phyloP scores from a whole-genome alignment of 2,113 vertebrate genomes.

The Edolisoma coerulescens region DNA sequence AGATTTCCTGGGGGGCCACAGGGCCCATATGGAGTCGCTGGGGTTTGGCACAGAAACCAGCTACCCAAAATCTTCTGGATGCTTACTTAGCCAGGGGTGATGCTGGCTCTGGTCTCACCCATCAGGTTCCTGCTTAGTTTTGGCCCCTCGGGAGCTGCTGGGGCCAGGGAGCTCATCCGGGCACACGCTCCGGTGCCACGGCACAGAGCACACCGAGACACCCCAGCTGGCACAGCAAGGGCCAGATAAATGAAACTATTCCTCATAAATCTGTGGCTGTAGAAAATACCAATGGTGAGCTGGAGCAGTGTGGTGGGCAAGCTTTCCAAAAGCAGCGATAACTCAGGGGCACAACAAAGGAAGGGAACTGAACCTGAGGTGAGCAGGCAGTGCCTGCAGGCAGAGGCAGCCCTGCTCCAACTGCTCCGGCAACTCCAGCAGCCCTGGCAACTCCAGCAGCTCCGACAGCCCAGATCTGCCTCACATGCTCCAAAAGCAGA shows the following conservation, averaged over 20 bases:
- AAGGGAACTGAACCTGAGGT: neutral
- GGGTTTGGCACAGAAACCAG: neutral
- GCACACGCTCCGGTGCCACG: accelerated
- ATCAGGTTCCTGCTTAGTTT: neutral
- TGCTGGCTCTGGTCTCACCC: accelerated
- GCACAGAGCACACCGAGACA: accelerated
- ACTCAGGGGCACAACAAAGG: neutral
- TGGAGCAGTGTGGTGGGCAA: neutral
- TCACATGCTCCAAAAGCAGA: neutral
- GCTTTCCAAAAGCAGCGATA: neutral
- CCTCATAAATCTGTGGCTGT: neutral
- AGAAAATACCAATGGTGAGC: neutral
- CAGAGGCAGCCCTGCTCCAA: neutral
- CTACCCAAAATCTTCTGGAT: neutral
- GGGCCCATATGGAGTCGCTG: neutral
- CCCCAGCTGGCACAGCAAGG: accelerated
- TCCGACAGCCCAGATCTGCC: neutral
- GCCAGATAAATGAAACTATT: neutral
- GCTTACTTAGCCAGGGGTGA: neutral
- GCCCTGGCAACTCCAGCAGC: neutral
- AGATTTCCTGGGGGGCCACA: neutral
- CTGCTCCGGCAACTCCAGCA: accelerated
- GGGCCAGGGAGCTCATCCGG: neutral
- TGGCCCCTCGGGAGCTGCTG: neutral
- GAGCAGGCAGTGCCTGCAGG: neutral